Evolutionary conservation across 1,140 invertebrate species (phyloP), one percentile per base, ranked within the genome.

Genomic region (Caenorhabditis brenneri): DNA sequence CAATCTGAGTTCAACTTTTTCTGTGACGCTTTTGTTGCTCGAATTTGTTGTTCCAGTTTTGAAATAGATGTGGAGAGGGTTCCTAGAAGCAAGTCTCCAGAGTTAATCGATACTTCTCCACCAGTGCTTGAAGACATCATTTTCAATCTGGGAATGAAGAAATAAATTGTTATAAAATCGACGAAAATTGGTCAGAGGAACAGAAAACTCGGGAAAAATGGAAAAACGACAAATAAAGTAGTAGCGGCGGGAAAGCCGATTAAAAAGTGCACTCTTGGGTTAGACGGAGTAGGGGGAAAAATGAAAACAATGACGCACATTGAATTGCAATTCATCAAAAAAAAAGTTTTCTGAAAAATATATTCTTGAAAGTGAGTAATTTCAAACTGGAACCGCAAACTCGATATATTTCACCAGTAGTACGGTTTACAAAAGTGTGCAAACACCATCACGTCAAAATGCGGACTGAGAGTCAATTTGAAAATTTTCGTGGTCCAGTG

Each of bases 21-120:
- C 22, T 82, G 81, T 2, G 81, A 42, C 9, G 1, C 6, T 42
- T 82, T 36, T 6, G 81, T 82, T 10, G 81, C 55, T 36, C 22
- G 55, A 51, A 82, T 82, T 29, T 82, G 81, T 12, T 82, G 55
- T 12, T 82, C 36, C 6, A 82, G n/a, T 27, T 82, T 42, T 15
- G 29, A 33, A n/a, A 82, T 31, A 6, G 65, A 42, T 12, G 29
- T 74, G 1, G 65, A 74, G 24, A 74, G 65, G 42, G 65, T 74
- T 6, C 65, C 65, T 12, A 74, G 65, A 2, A 74, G 22, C 2
- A 74, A 22, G 36, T 74, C 65, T 6, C 65, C 65, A 2, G 65
- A 74, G 42, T 74, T 74, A 74, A 74, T 74, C 36, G 65, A 74
- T 46, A 74, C 65, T 46, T 74, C 65, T 9, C 65, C 65, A 10